A percentile compares a stretch with the other conserved stretches of the same genome.
Evolutionary conservation across 2,113 vertebrate species (phyloP).

Genomic region (Perca fluviatilis): DNA sequence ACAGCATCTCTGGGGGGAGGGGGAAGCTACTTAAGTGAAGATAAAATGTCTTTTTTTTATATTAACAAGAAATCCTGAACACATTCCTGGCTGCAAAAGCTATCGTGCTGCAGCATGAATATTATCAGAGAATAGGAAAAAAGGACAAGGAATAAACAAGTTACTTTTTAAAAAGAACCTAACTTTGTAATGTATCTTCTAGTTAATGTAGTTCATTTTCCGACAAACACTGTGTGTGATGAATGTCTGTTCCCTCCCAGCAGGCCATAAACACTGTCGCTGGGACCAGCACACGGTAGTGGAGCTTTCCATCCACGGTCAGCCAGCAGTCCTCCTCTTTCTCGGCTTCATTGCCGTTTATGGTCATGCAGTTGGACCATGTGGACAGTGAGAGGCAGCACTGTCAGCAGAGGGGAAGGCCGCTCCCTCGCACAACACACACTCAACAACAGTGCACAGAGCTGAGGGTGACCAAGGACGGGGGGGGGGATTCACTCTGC

Average conservation of each 20-base stretch:
- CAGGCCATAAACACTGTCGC: neutral
- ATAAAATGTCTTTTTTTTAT: neutral
- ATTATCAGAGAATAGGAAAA: neutral
- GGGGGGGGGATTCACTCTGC: neutral
- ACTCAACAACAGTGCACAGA: neutral
- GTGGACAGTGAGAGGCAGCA: slow-evolving; percentile 71
- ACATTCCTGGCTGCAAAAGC: neutral
- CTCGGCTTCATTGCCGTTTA: slow-evolving; percentile 63
- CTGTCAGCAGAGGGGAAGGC: slow-evolving; percentile 23
- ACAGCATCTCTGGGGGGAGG: neutral
- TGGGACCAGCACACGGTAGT: neutral
- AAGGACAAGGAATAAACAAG: neutral
- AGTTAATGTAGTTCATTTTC: accelerated
- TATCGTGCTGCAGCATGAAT: too few species aligned
- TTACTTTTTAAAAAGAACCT: neutral
- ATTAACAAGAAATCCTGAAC: neutral
- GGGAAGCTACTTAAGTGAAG: neutral
- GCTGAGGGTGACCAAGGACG: slow-evolving; percentile 7
- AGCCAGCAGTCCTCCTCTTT: slow-evolving; percentile 3
- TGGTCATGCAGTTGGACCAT: slow-evolving; percentile 57
- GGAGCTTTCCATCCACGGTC: slow-evolving; percentile 24
- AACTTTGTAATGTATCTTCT: neutral
- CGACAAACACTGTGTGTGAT: neutral
- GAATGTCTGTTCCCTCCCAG: neutral
- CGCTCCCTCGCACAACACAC: slow-evolving; percentile 13